Percentiles rank a stretch among this genome's conserved stretches.
These are phyloP conservation scores for Orchestes rusci DNA, from an alignment of 2,888 invertebrate species.

Conservation along the genomic window DNA sequence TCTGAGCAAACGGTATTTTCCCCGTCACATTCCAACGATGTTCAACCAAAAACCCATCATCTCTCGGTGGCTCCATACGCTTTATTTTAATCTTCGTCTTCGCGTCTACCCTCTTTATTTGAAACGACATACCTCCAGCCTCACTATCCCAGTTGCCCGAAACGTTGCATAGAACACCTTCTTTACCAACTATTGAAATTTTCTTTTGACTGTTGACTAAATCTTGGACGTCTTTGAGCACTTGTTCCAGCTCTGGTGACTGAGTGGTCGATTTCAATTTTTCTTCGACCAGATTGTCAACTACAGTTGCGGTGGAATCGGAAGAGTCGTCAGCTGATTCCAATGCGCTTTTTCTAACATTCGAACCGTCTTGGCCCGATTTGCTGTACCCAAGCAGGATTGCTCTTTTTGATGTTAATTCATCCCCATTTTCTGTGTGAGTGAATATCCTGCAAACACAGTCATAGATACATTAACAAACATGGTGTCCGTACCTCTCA, in stretches of 20 bases:
- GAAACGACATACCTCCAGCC: conserved; percentile 30
- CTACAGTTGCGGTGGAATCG: conserved; percentile 5
- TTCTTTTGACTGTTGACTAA: conserved; percentile 25
- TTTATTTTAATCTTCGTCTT: not conserved
- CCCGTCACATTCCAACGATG: conserved; percentile 33
- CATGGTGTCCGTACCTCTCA: not conserved
- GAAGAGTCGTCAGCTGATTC: not conserved
- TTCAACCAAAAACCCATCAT: not conserved
- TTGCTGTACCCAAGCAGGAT: no score
- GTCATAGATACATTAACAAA: no score
- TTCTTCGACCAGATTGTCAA: conserved; percentile 5
- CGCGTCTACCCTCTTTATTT: conserved; percentile 12
- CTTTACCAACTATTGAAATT: conserved; percentile 14
- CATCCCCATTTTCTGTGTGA: no score
- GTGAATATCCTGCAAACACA: no score
- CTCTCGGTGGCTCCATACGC: not conserved
- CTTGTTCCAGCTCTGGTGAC: conserved; percentile 7
- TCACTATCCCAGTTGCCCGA: conserved; percentile 35
- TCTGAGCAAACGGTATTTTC: conserved; percentile 32
- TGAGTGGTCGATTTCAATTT: conserved; percentile 10
- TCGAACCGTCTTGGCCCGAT: no score
- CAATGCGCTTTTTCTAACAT: not conserved
- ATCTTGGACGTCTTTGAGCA: conserved; percentile 26
- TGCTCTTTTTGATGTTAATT: no score
- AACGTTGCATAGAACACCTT: conserved; percentile 29